Evolutionary conservation across 2,888 invertebrate genomes (phyloP).

Genomic region (Clanis bilineata): DNA sequence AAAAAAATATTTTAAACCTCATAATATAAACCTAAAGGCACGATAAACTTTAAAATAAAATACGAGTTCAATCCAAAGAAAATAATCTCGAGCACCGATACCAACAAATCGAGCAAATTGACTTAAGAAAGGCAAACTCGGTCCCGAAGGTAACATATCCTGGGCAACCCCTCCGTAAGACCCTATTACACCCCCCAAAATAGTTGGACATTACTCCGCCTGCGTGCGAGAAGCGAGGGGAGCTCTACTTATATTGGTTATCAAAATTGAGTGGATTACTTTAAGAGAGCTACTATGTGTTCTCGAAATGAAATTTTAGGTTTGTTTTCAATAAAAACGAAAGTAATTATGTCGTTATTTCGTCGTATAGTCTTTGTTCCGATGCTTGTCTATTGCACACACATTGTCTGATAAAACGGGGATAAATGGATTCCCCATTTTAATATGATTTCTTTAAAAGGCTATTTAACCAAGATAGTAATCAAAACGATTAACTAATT

Average conservation of each 20-base stretch:
- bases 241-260: conserved; percentile 1
- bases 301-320: neutral
- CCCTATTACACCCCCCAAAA: conserved; percentile 5
- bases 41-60: neutral
- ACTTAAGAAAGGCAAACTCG: conserved; percentile 8
- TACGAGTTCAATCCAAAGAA: conserved; percentile 22
- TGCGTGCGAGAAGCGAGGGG: neutral
- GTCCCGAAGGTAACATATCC: conserved; percentile 11
- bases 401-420: no score
- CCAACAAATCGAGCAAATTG: conserved; percentile 10
- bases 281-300: neutral
- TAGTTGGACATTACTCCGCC: conserved; percentile 4
- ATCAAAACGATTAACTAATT: no score
- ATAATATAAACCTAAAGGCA: neutral
- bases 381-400: no score
- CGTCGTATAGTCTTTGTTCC: no score
- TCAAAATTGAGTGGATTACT: neutral
- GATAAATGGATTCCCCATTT: no score
- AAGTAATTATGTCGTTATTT: no score
- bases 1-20: no score
- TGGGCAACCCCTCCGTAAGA: conserved; percentile 2
- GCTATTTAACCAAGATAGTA: no score
- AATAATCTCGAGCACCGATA: conserved; percentile 16
- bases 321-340: no score
- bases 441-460: no score